Evolutionary conservation across 2,888 invertebrate species (phyloP), one percentile per base, ranked within the genome.

Genomic region (Xestia rhomboidea): DNA sequence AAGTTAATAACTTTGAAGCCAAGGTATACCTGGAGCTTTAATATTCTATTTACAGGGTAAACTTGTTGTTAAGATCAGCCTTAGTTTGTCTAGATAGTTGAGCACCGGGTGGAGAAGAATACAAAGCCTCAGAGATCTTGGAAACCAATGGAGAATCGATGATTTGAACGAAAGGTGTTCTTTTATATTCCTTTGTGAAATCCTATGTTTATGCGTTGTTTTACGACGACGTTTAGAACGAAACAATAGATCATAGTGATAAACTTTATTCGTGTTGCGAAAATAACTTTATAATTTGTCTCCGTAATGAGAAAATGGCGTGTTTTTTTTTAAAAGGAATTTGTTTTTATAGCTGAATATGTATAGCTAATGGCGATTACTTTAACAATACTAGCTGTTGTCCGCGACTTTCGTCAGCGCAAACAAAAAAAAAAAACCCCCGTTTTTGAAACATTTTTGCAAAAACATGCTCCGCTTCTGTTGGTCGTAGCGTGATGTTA

Each of bases 31-130:
- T 64, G 57, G 64, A 62, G 70, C 41, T 68, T 84, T 49, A 76
- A 79, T 87, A 87, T 84, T 87, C 64, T 81, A 81, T 83, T 77
- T 72, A 38, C 8, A 30, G 30, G 44, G 63, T 38, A 71, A 70
- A 79, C 62, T 73, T 69, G 66, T 49, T 69, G 64, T 38, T 66
- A 68, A 63, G n/a, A 74, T 77, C 34, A 66, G 62, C 38, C 1
- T 15, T 60, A 54, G 15, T 27, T 0, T 34, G 38, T 34, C 49
- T 44, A 63, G 41, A 72, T 68, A 68, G 57, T 68, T 54, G 15
- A 72, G 66, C 10, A 38, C 38, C 38, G 8, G 7, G 10, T 38
- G 0, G 38, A 38, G 38, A 10, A 38, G 38, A 38, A 38, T 38
- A 41, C 7, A 7, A 41, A 41, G 41, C 38, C 44, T 34, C 27